Conservation (phyloP, 2,113 vertebrate species). For the Vidua macroura region DNA sequence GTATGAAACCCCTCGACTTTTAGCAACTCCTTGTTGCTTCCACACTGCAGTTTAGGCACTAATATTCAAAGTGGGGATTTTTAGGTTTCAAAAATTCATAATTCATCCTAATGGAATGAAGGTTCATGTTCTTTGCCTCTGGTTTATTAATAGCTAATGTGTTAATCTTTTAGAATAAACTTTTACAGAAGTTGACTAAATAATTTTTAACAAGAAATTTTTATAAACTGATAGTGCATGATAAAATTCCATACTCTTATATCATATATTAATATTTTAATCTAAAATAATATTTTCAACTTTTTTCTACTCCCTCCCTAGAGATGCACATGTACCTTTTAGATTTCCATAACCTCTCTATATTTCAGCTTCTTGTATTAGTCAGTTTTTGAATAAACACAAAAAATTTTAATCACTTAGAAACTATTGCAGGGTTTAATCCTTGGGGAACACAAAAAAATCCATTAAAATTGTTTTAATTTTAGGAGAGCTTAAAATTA, state of each 20-base stretch:
- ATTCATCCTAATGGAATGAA: background rate
- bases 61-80: background rate
- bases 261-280: background rate
- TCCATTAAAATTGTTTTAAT: background rate
- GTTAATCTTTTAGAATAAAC: fast-evolving
- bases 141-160: background rate
- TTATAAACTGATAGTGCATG: background rate
- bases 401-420: background rate
- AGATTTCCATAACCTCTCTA: background rate
- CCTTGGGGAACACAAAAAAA: background rate
- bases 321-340: background rate
- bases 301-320: background rate
- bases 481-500: background rate
- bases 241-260: background rate
- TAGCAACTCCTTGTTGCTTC: background rate
- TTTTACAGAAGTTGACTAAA: background rate
- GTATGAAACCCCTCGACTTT: background rate
- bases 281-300: background rate
- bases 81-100: background rate
- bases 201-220: background rate
- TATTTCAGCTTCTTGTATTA: background rate
- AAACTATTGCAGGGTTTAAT: background rate
- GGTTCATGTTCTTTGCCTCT: background rate
- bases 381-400: background rate
- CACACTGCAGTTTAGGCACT: background rate